Base-by-base conservation (phyloP, 2,888 invertebrate genomes). In the Acanthococcus lagerstroemiae region DNA sequence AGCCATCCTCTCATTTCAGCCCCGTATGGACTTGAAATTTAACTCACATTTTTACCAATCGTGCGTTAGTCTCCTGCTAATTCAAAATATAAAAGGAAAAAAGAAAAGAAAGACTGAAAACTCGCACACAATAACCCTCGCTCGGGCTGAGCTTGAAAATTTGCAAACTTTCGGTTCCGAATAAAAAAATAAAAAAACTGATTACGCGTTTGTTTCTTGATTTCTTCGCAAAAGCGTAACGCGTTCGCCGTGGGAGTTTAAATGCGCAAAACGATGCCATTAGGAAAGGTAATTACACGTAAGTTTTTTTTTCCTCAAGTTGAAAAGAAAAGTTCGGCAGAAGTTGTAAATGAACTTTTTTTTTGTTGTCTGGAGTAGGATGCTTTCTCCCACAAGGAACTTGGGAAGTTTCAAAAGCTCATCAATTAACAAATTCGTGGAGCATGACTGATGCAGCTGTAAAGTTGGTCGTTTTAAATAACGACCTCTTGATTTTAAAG, bases 361-460 rank as follows among this genome's bases (percentile, higher is more conserved):
- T 50, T 50, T 61, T 30, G 25, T 26, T 9, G 12, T 27, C 30
- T n/a, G 19, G 30, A 15, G 30, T 15, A 22, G 30, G 17, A 45
- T n/a, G 37, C 57, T 44, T 57, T 24, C 45, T 45, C 30, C n/a
- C 24, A 25, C 24, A 24, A 50, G 52, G 50, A 61, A 27, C 27
- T 52, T 19, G 52, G 3, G 48, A 61, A 61, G 61, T 61, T 61
- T 61, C 50, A 52, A 61, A 61, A 61, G 61, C 61, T 61, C 61
- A 61, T 61, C 61, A 61, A 61, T 61, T 50, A 61, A 61, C 61
- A 30, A 61, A 61, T 61, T 52, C 61, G 52, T 24, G 24, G 37
- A 61, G 61, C 61, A 61, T 50, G 61, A 61, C 61, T 48, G 50
- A 61, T 61, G 61, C 61, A 61, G 61, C 61, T 61, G 61, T 61